Conservation (phyloP, 2,113 vertebrate genomes). For the Cranoglanis bouderius region DNA sequence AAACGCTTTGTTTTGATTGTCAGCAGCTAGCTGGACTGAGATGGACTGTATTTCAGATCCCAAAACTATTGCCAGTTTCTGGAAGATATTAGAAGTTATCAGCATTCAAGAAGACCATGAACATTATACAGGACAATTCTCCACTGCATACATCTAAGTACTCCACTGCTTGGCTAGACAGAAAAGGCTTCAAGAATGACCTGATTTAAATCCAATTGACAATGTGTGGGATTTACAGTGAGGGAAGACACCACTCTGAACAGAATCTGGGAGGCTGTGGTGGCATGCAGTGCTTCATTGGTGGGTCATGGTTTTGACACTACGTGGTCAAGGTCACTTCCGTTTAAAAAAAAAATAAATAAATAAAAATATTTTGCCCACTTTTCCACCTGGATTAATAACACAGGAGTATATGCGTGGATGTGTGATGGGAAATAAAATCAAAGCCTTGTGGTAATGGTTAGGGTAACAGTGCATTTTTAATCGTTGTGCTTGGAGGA, state of each 20-base stretch:
- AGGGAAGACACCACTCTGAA: neutral
- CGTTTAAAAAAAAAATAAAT: too few relatives aligned
- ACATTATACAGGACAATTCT: neutral
- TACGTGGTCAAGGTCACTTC: neutral
- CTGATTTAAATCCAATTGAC: neutral
- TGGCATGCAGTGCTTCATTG: neutral
- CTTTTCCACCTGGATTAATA: neutral
- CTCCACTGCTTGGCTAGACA: neutral
- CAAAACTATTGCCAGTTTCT: neutral
- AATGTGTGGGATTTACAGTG: neutral
- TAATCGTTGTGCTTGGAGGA: conserved; percentile 69
- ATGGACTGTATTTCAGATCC: neutral
- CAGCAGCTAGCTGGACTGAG: neutral
- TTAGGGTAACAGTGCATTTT: conserved; percentile 65
- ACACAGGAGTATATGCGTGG: neutral
- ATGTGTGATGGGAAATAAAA: conserved; percentile 15
- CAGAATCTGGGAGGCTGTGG: neutral
- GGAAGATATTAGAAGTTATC: neutral
- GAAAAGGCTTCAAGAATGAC: neutral
- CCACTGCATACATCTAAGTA: neutral
- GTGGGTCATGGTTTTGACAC: neutral
- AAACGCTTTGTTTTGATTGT: neutral
- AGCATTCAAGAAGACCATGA: neutral
- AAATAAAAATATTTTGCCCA: too few relatives aligned
- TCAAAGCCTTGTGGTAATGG: neutral